These are phyloP conservation scores for Rotaria sp. DNA, from an alignment of 2,888 invertebrate species.

Conservation along the genomic window DNA sequence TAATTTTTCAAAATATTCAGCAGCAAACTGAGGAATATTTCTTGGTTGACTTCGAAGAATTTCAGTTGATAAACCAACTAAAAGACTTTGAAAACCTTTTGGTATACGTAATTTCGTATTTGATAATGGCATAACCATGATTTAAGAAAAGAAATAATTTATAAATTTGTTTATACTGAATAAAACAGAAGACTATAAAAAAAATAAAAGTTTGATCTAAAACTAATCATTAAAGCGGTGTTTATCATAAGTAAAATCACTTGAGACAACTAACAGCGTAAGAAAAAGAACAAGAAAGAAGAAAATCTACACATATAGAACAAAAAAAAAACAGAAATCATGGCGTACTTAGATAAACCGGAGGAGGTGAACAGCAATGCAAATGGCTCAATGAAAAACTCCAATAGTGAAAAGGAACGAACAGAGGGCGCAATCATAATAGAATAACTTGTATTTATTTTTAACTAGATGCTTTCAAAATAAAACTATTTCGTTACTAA, in stretches of 20 bases:
- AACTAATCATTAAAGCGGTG: background rate
- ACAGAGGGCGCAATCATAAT: background rate
- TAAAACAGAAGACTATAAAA: background rate
- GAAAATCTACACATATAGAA: background rate
- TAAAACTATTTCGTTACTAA: background rate
- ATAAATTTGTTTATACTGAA: background rate
- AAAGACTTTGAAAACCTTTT: constrained; percentile 54
- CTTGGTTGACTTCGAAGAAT: constrained; percentile 53
- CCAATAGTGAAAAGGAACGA: background rate
- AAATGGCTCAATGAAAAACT: background rate
- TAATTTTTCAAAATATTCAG: constrained; percentile 53
- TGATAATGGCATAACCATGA: constrained; percentile 55
- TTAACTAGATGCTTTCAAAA: background rate
- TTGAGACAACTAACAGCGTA: background rate
- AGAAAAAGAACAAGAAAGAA: background rate
- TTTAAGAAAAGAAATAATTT: background rate
- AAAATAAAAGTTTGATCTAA: background rate
- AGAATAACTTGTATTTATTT: background rate
- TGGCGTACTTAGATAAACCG: background rate
- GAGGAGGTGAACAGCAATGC: background rate
- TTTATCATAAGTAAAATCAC: background rate
- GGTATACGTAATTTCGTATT: constrained; percentile 56
- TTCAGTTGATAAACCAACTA: constrained; percentile 55
- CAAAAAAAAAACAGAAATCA: background rate
- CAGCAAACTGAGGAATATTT: constrained; percentile 53